These are phyloP conservation scores for Spheniscus mendiculus DNA, from an alignment of 2,113 vertebrate species.

Conservation along the genomic window DNA sequence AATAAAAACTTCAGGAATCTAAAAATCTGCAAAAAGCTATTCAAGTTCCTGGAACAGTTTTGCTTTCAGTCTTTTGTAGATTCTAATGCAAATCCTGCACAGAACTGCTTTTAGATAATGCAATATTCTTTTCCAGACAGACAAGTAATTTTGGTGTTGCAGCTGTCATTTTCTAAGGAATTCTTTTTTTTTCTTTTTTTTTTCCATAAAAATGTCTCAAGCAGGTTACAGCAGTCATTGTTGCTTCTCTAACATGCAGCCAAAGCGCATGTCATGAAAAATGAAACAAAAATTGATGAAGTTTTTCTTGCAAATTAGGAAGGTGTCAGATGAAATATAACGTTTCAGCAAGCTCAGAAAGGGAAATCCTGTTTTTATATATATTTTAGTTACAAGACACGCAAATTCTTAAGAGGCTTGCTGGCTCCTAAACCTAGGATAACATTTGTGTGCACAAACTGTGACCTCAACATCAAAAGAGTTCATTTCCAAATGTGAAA, in stretches of 20 bases:
- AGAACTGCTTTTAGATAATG: not conserved
- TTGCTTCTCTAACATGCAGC: not conserved
- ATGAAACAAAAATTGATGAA: not conserved
- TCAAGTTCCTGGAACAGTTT: not conserved
- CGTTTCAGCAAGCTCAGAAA: not conserved
- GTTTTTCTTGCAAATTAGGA: not conserved
- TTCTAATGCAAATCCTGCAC: not conserved
- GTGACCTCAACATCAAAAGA: not conserved
- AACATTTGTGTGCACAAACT: not conserved
- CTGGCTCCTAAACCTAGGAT: not conserved
- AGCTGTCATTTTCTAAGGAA: not conserved
- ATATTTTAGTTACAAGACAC: not conserved
- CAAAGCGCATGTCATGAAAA: not conserved
- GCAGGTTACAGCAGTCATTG: not conserved
- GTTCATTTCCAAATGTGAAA: not conserved
- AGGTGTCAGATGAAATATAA: not conserved
- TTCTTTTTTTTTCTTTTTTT: too few relatives aligned
- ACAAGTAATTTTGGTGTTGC: not conserved
- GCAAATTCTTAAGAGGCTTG: not conserved
- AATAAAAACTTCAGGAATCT: not conserved
- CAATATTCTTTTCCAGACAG: not conserved
- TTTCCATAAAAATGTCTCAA: not conserved
- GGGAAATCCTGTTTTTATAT: not conserved
- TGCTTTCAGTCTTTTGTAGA: not conserved
- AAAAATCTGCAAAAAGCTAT: not conserved